Evolutionary conservation across 2,797 vertebrate genomes (phyloP), one percentile per base, ranked within the genome.

Genomic region (Etheostoma nigrum): DNA sequence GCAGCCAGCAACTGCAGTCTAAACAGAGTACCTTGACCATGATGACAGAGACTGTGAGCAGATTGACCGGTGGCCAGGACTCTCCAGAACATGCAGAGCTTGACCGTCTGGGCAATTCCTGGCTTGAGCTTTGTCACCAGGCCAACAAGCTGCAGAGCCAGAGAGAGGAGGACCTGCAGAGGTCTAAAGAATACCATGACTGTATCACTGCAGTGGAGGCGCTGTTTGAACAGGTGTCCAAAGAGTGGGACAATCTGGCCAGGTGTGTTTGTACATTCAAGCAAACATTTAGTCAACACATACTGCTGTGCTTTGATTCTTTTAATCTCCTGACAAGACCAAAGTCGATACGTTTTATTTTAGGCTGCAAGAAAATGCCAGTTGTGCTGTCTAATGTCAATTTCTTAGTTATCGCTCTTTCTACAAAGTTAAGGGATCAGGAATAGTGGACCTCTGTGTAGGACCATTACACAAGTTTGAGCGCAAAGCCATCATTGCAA

Each of bases 191-290:
- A 81, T 99, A 99, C 89, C 98, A 98, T 0, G 92, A 96, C 71
- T 92, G 94, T 7, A 95, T 99, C 81, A 93, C 89, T 48, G 90
- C 95, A 0, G 95, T 98, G 42, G 97, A 99, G 89, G 91, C 85
- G 25, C 95, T 98, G 84, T 96, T 99, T 76, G 97, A 98, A 86
- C 96, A 97, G 61, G 96, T 98, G 88, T 98, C 96, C 66, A 97
- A 96, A 65, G 97, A 99, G 86, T 99, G 98, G 98, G 98, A 99
- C 92, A 97, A 96, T 84, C 90, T 99, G 79, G 97, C 97, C 90
- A 98, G 98, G 98, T 98, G 68, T 42, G 87, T 83, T 54, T 78
- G 9, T 42, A 36, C 27, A 68, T 68, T 68, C 18, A 62, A 55
- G 1, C 9, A 25, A 36, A 42, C 12, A 51, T 68, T 61, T 0